phyloP scores from a whole-genome alignment of 2,113 vertebrate species.

The Saguinus imperator region DNA sequence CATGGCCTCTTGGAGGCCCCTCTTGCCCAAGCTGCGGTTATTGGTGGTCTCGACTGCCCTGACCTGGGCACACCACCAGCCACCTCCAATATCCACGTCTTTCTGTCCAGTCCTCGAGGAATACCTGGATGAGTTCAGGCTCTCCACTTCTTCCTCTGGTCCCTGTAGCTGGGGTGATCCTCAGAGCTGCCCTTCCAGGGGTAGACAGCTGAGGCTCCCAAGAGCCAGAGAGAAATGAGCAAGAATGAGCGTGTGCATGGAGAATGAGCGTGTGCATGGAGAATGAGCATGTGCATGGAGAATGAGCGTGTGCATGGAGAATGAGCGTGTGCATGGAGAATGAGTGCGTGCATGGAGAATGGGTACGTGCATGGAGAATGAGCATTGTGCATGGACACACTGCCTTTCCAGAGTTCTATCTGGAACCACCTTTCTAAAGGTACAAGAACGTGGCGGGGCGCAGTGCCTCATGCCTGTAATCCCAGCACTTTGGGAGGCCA shows the following conservation, averaged over 20 bases:
- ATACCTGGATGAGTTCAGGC: too few species aligned
- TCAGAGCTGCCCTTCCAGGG: not conserved
- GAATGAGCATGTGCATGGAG: too few species aligned
- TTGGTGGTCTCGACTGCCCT: not conserved
- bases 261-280: too few species aligned
- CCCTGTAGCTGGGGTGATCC: not conserved
- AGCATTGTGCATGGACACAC: rapidly evolving
- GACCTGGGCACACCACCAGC: not conserved
- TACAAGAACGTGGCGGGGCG: rapidly evolving
- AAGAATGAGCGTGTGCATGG: rapidly evolving
- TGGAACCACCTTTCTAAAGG: not conserved
- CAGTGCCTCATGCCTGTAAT: too few species aligned
- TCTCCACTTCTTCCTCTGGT: not conserved
- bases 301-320: too few species aligned
- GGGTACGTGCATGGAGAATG: too few species aligned
- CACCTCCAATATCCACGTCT: not conserved
- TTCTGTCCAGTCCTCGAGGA: not conserved
- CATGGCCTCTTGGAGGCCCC: not conserved
- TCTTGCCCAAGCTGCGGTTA: not conserved
- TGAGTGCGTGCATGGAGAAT: too few species aligned
- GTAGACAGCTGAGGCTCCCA: not conserved
- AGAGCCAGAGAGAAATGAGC: not conserved
- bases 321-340: too few species aligned
- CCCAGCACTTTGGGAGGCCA: too few species aligned
- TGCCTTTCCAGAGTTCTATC: not conserved